Percentiles rank a stretch among this genome's conserved stretches.
phyloP scores from a whole-genome alignment of 1,140 invertebrate species.

The Euwallacea fornicatus region DNA sequence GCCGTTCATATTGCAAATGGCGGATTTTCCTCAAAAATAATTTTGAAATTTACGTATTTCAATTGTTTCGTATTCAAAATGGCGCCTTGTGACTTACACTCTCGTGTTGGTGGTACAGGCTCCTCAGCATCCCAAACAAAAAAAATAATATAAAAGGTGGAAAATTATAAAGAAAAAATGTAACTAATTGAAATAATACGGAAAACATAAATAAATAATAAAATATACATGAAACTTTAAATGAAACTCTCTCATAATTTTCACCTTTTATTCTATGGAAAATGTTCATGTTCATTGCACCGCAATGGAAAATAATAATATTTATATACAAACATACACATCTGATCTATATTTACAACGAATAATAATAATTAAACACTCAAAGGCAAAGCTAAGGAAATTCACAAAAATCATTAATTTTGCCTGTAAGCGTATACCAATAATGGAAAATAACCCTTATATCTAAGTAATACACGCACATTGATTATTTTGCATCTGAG shows the following conservation, averaged over 20 bases:
- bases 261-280: conserved; percentile 53
- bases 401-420: no score
- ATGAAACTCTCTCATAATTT: conserved; percentile 23
- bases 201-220: conserved; percentile 39
- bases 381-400: conserved; percentile 20
- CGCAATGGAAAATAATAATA: conserved; percentile 51
- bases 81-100: no score
- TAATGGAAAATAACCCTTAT: conserved; percentile 7
- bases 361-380: conserved; percentile 23
- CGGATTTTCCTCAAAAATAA: no score
- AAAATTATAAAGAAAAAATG: not conserved
- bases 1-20: no score
- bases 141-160: not conserved
- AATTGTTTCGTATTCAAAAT: no score
- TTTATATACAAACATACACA: conserved; percentile 58
- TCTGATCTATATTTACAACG: conserved; percentile 33
- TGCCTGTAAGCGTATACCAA: no score
- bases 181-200: not conserved
- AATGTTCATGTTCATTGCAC: conserved; percentile 49
- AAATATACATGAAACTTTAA: conserved; percentile 29
- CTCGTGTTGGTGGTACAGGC: not conserved
- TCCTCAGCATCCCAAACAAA: not conserved
- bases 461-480: conserved; percentile 20
- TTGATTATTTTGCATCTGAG: conserved; percentile 8
- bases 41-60: no score